Conservation (phyloP, 2,888 invertebrate species). For the Andrena fulva region DNA sequence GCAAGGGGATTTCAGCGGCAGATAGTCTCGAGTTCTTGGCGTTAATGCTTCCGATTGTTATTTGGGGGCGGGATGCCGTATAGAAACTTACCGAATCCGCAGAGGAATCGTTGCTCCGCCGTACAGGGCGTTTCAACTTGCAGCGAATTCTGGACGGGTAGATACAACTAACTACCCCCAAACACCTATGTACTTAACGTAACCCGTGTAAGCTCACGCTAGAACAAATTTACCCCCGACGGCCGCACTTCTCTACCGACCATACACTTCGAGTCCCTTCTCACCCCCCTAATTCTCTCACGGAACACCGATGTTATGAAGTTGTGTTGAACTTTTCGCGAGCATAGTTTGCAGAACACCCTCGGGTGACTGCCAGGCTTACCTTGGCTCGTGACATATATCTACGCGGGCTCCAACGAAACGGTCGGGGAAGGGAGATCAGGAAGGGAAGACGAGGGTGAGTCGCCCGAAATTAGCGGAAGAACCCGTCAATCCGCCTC, state of each 20-base stretch:
- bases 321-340: constrained; percentile 85
- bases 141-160: constrained; percentile 68
- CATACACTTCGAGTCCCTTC: constrained; percentile 75
- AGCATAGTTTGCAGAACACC: constrained; percentile 83
- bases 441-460: constrained; percentile 18
- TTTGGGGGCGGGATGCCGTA: background rate
- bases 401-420: constrained; percentile 63
- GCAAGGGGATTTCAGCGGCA: background rate
- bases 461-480: constrained; percentile 43
- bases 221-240: constrained; percentile 82
- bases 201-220: constrained; percentile 85
- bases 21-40: constrained; percentile 14
- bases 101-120: constrained; percentile 44
- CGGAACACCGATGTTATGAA: constrained; percentile 82
- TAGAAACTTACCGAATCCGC: constrained; percentile 50
- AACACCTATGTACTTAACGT: constrained; percentile 84
- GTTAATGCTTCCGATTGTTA: constrained; percentile 16
- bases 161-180: constrained; percentile 80
- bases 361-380: constrained; percentile 78
- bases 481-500: constrained; percentile 44
- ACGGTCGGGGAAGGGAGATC: constrained; percentile 22
- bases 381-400: constrained; percentile 78
- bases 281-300: constrained; percentile 72
- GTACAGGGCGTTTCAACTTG: constrained; percentile 65
- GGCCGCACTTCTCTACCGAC: constrained; percentile 44